phyloP scores from a whole-genome alignment of 2,888 invertebrate species.

The Campaea margaritaria region DNA sequence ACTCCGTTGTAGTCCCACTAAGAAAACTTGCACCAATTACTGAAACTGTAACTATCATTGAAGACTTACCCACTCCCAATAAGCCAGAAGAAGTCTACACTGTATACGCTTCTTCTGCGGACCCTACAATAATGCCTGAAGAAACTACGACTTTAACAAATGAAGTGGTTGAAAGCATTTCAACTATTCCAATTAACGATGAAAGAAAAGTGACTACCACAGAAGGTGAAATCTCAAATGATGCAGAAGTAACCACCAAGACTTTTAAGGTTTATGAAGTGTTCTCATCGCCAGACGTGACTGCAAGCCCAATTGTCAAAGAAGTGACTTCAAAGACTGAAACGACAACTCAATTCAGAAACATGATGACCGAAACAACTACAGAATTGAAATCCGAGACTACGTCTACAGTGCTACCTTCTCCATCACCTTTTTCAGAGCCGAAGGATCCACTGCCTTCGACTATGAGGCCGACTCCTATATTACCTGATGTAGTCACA shows the following conservation, averaged over 20 bases:
- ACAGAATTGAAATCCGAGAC: constrained; percentile 71
- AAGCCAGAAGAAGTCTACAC: constrained; percentile 60
- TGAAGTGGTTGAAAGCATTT: constrained; percentile 72
- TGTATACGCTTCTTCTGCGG: constrained; percentile 60
- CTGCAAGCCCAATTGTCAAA: constrained; percentile 40
- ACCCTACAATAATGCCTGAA: constrained; percentile 48
- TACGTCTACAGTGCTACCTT: constrained; percentile 68
- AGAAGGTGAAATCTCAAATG: constrained; percentile 58
- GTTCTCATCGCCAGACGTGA: constrained; percentile 60
- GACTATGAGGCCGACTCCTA: constrained; percentile 53
- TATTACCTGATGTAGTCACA: constrained; percentile 69
- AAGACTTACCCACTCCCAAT: constrained; percentile 44
- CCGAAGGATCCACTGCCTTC: constrained; percentile 47
- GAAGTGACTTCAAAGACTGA: constrained; percentile 49
- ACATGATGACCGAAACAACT: constrained; percentile 69
- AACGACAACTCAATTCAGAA: constrained; percentile 58
- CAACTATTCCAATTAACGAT: constrained; percentile 67
- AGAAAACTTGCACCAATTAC: constrained; percentile 54
- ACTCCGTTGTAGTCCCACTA: constrained; percentile 57
- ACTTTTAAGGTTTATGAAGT: constrained; percentile 74
- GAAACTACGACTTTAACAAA: constrained; percentile 53
- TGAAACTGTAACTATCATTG: constrained; percentile 44
- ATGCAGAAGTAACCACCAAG: constrained; percentile 69
- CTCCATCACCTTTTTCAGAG: constrained; percentile 53
- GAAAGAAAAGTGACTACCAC: constrained; percentile 57